Evolutionary conservation across 1,140 invertebrate genomes (phyloP).

Genomic region (Trichoplusia ni): DNA sequence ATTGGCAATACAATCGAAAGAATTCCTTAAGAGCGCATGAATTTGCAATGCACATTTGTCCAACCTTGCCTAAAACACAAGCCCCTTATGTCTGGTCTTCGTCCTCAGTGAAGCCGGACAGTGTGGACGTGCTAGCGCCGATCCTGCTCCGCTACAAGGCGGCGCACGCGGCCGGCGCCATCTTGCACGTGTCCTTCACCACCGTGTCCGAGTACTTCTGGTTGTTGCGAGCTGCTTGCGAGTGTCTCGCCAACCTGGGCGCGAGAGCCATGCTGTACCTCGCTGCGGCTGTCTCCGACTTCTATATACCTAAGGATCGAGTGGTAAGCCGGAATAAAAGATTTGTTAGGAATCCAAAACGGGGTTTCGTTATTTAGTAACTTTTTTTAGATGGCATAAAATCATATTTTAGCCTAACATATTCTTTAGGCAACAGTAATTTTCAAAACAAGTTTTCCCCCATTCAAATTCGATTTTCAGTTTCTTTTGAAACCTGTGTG

Average conservation of each 20-base stretch:
- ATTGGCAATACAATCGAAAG: too few species aligned
- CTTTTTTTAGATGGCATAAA: too few species aligned
- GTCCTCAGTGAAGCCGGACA: constrained; percentile 85
- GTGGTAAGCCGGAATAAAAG: too few species aligned
- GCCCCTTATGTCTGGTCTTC: neutral
- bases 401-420: too few species aligned
- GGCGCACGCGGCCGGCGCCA: constrained; percentile 84
- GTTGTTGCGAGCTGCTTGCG: constrained; percentile 91
- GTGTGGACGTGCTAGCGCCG: constrained; percentile 85
- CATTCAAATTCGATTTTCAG: too few species aligned
- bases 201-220: constrained; percentile 97
- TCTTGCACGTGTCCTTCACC: constrained; percentile 90
- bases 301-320: constrained; percentile 96
- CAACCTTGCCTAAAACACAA: neutral
- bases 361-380: neutral
- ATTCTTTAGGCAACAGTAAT: too few species aligned
- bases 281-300: constrained; percentile 99
- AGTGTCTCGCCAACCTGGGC: constrained; percentile 86
- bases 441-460: too few species aligned
- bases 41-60: too few species aligned
- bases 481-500: neutral
- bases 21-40: too few species aligned
- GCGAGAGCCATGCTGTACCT: constrained; percentile 92
- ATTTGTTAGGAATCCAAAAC: neutral
- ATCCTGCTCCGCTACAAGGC: constrained; percentile 88